Percentiles rank a stretch among this genome's conserved stretches.
Conservation (phyloP, 2,888 invertebrate genomes). For the Acronicta aceris region DNA sequence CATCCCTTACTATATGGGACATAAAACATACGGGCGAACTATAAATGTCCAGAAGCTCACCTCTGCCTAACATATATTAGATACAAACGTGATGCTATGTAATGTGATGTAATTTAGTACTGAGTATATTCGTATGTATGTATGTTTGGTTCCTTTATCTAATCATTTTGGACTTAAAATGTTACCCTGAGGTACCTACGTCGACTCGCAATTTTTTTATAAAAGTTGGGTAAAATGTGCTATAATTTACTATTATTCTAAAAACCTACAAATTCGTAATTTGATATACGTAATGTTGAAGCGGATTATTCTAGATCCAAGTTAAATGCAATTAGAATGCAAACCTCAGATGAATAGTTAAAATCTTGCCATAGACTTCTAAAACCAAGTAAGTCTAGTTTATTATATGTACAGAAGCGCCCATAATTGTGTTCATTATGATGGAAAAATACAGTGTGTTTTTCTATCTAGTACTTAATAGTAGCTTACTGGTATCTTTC, state of each 20-base stretch:
- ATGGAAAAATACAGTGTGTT: slow-evolving; percentile 51
- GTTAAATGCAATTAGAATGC: slow-evolving; percentile 24
- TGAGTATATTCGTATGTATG: no score
- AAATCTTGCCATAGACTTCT: slow-evolving; percentile 6
- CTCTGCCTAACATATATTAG: no score
- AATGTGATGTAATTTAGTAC: no score
- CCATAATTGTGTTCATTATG: slow-evolving; percentile 37
- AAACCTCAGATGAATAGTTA: slow-evolving; percentile 28
- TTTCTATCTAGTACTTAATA: slow-evolving; percentile 20
- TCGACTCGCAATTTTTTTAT: not conserved
- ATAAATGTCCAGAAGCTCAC: no score
- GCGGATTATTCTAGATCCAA: slow-evolving; percentile 12
- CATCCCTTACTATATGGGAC: no score
- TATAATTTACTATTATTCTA: not conserved
- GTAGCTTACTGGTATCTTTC: slow-evolving; percentile 40
- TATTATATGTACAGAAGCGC: slow-evolving; percentile 28
- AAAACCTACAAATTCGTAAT: not conserved
- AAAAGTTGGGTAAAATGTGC: not conserved
- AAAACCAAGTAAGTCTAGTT: slow-evolving; percentile 27
- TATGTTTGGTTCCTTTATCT: no score
- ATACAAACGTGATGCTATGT: no score
- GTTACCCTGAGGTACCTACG: slow-evolving; percentile 7
- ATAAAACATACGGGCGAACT: no score
- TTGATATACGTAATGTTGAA: not conserved
- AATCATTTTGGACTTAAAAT: not conserved